Evolutionary conservation across 2,888 invertebrate species (phyloP), one percentile per base, ranked within the genome.

Genomic region (Trichopria drosophilae): DNA sequence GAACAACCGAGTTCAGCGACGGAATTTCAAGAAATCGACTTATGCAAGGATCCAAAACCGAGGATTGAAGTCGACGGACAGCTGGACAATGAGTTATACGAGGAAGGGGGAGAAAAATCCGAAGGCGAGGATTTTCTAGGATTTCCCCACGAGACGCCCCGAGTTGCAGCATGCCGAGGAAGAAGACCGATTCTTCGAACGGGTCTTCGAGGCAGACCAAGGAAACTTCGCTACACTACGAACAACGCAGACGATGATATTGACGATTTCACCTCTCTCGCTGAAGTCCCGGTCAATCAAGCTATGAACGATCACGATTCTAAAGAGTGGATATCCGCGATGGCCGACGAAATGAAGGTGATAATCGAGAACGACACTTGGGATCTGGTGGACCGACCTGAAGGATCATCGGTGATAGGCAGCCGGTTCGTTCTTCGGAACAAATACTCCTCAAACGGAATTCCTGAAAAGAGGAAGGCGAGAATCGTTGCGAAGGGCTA

Each of bases 381-480:
- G 41, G 29, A 35, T 1, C n/a, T 53, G 5, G 31, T 41, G 1
- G 29, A 53, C 19, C 18, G 32, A 20, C 40, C 41, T 4, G 16
- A 4, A 4, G 13, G 35, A 13, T 12, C 9, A 4, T 51, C 51
- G 13, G 31, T 49, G 2, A 55, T 55, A 10, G 34, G 39, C 3
- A 51, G 51, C 18, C n/a, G 55, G 29, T 40, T 28, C 2, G 43
- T 41, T 2, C 7, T 55, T 3, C 37, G 47, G 2, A 51, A 48
- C 36, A 51, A 51, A 36, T 28, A 24, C 19, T 29, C 18, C 12
- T 16, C 43, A 2, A 35, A 55, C n/a, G 48, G 51, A 1, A 34
- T 20, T 3, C 7, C 45, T 1, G 24, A 29, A 10, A 39, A 42
- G 3, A n/a, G 34, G 6, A 55, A 55, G 20, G 51, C 51, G 3